These are phyloP conservation scores for Lamprologus sp. DNA, from an alignment of 2,113 vertebrate genomes.

Conservation along the genomic window DNA sequence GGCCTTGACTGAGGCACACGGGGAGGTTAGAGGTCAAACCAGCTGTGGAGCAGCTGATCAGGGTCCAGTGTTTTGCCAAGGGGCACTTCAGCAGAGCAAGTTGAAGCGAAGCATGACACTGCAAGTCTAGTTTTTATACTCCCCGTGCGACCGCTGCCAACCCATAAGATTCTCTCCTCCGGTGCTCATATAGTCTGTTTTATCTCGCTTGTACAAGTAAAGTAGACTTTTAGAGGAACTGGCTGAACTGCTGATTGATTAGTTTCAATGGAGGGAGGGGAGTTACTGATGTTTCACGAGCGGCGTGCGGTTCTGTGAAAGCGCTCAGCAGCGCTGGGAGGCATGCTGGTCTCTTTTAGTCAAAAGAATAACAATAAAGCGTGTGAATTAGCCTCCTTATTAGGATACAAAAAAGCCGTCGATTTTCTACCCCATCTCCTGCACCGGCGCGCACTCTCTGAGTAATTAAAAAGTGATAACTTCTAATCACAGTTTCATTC, in stretches of 20 bases:
- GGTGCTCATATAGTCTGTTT: neutral
- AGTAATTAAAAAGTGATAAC: slow-evolving; percentile 50
- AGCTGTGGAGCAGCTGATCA: neutral
- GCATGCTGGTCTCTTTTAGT: neutral
- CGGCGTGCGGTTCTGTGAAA: neutral
- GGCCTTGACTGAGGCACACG: neutral
- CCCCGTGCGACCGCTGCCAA: neutral
- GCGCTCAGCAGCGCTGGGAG: neutral
- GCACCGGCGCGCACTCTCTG: neutral
- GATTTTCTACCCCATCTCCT: neutral
- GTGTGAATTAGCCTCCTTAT: slow-evolving; percentile 22
- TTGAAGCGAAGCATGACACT: neutral
- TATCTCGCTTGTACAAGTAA: neutral
- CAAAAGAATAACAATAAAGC: neutral
- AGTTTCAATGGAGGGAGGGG: neutral
- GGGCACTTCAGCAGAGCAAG: neutral
- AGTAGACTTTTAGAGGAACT: slow-evolving; percentile 2
- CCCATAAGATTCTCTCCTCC: neutral
- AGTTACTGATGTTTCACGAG: slow-evolving; percentile 19
- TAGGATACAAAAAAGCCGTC: neutral
- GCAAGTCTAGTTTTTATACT: neutral
- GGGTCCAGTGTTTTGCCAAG: neutral
- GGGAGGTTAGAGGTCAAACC: neutral
- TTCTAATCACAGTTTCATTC: slow-evolving; percentile 33
- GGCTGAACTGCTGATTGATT: slow-evolving; percentile 27